Conservation (phyloP, 2,888 invertebrate species). For the Tromatobia lineatoria region DNA sequence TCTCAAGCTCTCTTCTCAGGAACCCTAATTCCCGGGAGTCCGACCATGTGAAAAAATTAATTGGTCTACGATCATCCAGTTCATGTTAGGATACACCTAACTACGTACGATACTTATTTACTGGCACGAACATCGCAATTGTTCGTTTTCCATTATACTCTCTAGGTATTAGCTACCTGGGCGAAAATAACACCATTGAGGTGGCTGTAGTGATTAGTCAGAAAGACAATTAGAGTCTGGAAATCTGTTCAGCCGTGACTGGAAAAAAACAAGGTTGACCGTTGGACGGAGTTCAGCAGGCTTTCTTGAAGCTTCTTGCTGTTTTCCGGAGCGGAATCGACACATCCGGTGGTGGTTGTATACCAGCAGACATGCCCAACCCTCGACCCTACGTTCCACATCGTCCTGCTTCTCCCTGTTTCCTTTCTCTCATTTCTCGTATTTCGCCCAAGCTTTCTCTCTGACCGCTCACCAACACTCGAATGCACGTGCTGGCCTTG, state of each 20-base stretch:
- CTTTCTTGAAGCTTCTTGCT: slow-evolving; percentile 70
- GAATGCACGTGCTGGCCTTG: slow-evolving; percentile 22
- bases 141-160: slow-evolving; percentile 9
- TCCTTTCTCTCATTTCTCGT: slow-evolving; percentile 34
- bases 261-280: slow-evolving; percentile 2
- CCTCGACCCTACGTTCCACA: slow-evolving; percentile 31
- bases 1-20: slow-evolving; percentile 34
- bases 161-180: background rate
- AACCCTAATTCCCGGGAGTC: slow-evolving; percentile 29
- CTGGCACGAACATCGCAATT: slow-evolving; percentile 8
- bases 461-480: slow-evolving; percentile 48
- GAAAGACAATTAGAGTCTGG: slow-evolving; percentile 47
- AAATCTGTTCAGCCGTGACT: slow-evolving; percentile 24
- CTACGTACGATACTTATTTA: slow-evolving; percentile 38
- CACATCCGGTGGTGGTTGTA: slow-evolving; percentile 68
- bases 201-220: slow-evolving; percentile 25
- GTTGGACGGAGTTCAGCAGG: slow-evolving; percentile 38
- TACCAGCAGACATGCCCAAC: slow-evolving; percentile 38
- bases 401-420: slow-evolving; percentile 24
- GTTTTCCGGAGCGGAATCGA: slow-evolving; percentile 73
- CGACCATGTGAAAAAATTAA: slow-evolving; percentile 53
- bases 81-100: background rate
- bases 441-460: slow-evolving; percentile 36
- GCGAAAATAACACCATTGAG: slow-evolving; percentile 7
- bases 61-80: slow-evolving; percentile 43